Conservation (phyloP, 2,797 vertebrate species). For the Mormyrops boulengeri region DNA sequence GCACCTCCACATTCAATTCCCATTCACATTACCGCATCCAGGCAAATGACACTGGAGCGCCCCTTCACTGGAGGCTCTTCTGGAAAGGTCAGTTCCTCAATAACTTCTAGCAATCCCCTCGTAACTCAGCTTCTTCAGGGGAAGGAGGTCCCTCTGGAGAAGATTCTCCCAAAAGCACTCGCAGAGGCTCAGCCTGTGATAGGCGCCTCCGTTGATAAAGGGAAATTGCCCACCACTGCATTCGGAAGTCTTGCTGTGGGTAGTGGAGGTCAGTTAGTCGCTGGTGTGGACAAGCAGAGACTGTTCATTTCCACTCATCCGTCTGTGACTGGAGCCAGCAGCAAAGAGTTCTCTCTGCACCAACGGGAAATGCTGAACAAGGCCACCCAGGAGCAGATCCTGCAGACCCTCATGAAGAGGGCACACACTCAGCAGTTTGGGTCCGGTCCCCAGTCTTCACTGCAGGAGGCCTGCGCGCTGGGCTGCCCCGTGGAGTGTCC, state of each 20-base stretch:
- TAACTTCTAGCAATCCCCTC: constrained; percentile 88
- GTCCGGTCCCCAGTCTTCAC: constrained; percentile 53
- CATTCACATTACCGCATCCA: constrained; percentile 24
- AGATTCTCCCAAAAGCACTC: constrained; percentile 81
- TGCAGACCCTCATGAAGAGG: constrained; percentile 77
- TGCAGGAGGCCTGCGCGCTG: constrained; percentile 54
- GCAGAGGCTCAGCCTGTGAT: constrained; percentile 58
- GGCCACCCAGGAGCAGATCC: constrained; percentile 76
- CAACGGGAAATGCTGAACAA: constrained; percentile 69
- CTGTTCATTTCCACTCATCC: constrained; percentile 53
- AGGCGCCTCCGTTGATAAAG: constrained; percentile 37
- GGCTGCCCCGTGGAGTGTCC: constrained; percentile 52
- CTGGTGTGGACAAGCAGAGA: constrained; percentile 33
- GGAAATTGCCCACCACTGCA: neutral
- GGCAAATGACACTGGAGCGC: constrained; percentile 52
- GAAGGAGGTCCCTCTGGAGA: constrained; percentile 84
- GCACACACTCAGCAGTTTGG: constrained; percentile 60
- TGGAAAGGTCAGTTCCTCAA: constrained; percentile 61
- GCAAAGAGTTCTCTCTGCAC: constrained; percentile 52
- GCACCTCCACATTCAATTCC: constrained; percentile 25
- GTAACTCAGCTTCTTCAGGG: constrained; percentile 90
- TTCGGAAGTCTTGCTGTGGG: neutral
- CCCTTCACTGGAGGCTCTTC: constrained; percentile 38
- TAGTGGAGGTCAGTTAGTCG: constrained; percentile 17
- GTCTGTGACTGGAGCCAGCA: constrained; percentile 46